Conservation (phyloP, 1,140 invertebrate species). For the Pantala flavescens region DNA sequence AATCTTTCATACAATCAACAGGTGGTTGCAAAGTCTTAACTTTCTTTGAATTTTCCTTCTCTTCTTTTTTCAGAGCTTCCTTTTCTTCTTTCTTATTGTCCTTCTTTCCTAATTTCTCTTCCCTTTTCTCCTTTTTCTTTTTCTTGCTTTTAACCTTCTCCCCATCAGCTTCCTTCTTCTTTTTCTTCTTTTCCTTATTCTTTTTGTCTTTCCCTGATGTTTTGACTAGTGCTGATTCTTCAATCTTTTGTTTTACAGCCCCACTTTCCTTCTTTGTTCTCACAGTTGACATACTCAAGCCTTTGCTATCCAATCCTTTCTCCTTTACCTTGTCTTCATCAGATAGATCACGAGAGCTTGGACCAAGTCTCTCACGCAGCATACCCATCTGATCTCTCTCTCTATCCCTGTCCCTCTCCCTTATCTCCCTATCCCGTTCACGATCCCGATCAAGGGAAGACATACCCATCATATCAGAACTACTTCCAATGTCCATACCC, state of each 20-base stretch:
- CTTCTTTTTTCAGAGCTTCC: conserved; percentile 25
- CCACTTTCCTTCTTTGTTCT: conserved; percentile 31
- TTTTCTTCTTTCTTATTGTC: conserved; percentile 26
- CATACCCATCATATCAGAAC: not conserved
- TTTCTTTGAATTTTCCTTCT: conserved; percentile 20
- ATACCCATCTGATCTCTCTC: conserved; percentile 25
- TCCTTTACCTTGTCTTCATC: conserved; percentile 33
- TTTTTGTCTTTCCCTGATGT: conserved; percentile 34
- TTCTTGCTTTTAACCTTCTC: conserved; percentile 34
- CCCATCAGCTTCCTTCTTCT: conserved; percentile 21
- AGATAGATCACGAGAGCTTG: not conserved
- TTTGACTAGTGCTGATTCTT: conserved; percentile 26
- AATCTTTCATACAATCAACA: not conserved
- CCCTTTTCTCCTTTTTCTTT: conserved; percentile 37
- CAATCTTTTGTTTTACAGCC: conserved; percentile 32
- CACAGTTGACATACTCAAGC: conserved; percentile 30
- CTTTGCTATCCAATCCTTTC: conserved; percentile 33
- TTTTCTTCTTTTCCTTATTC: conserved; percentile 40
- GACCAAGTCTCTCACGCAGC: not conserved
- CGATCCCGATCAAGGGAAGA: conserved; percentile 20
- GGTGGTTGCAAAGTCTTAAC: not conserved
- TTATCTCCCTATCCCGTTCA: conserved; percentile 32
- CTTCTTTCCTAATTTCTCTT: conserved; percentile 34
- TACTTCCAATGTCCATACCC: not conserved
- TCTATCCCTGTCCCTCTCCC: conserved; percentile 28